Percentiles rank a stretch among this genome's conserved stretches.
Conservation (phyloP, 2,888 invertebrate genomes). For the Sinelater perroti region DNA sequence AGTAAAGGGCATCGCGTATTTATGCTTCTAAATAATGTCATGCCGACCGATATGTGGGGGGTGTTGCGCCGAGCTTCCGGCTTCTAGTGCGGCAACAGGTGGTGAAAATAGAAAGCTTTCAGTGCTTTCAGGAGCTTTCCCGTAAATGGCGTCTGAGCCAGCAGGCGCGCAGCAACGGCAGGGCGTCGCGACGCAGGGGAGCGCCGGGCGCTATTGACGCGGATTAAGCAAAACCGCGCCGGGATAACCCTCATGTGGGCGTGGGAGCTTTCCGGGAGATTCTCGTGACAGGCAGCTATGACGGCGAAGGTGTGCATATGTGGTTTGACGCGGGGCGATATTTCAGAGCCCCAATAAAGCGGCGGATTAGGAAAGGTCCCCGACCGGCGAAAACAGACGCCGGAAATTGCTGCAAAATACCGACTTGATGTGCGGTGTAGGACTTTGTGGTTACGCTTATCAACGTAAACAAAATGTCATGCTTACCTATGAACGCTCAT, state of each 20-base stretch:
- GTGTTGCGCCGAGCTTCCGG: background rate
- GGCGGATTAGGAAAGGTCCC: too few species aligned
- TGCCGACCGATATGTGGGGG: too few species aligned
- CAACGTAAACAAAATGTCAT: too few species aligned
- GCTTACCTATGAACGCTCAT: too few species aligned
- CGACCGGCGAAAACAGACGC: too few species aligned
- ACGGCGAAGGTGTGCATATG: background rate
- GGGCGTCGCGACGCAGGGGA: constrained; percentile 23
- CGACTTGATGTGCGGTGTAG: too few species aligned
- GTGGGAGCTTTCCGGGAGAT: constrained; percentile 39
- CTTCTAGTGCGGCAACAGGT: constrained; percentile 32
- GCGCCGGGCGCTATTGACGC: constrained; percentile 42
- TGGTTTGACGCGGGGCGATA: too few species aligned
- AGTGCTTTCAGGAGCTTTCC: constrained; percentile 45
- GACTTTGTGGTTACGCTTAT: too few species aligned
- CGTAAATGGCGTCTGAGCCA: constrained; percentile 47
- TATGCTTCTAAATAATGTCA: too few species aligned
- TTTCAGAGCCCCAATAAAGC: too few species aligned
- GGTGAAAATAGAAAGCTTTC: constrained; percentile 34
- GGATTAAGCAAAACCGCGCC: constrained; percentile 34
- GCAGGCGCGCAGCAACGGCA: constrained; percentile 46
- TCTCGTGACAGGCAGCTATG: constrained; percentile 35
- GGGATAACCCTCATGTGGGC: constrained; percentile 28
- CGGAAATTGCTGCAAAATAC: too few species aligned
- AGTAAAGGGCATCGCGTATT: too few species aligned